phyloP scores from a whole-genome alignment of 1,140 invertebrate species.

The Physella acuta region DNA sequence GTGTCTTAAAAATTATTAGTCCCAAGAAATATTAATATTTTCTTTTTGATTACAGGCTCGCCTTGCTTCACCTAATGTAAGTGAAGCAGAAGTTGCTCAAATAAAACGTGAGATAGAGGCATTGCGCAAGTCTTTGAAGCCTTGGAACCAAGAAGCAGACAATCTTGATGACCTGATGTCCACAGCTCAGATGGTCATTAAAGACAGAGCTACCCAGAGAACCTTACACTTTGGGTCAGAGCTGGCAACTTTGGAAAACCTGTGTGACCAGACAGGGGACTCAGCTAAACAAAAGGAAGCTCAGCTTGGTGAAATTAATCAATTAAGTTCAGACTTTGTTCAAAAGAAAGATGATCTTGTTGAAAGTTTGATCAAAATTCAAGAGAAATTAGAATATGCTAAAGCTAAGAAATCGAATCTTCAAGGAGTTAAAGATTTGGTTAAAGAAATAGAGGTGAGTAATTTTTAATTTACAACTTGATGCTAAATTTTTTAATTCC shows the following conservation, averaged over 20 bases:
- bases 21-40: no score
- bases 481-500: no score
- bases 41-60: conserved; percentile 65
- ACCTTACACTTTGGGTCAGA: conserved; percentile 52
- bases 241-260: conserved; percentile 40
- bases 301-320: conserved; percentile 46
- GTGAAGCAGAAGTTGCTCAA: conserved; percentile 49
- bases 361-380: conserved; percentile 35
- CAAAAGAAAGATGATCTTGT: conserved; percentile 42
- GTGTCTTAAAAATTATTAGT: no score
- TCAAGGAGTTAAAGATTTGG: conserved; percentile 46
- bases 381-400: conserved; percentile 34
- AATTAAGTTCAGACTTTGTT: conserved; percentile 44
- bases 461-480: not conserved
- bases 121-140: conserved; percentile 40
- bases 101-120: conserved; percentile 47
- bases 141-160: conserved; percentile 44
- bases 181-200: conserved; percentile 47
- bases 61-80: conserved; percentile 71
- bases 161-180: conserved; percentile 50
- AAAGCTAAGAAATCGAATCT: conserved; percentile 39
- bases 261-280: conserved; percentile 41
- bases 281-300: conserved; percentile 45
- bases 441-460: conserved; percentile 49
- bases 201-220: conserved; percentile 51